Evolutionary conservation across 2,797 vertebrate species (phyloP).

Genomic region (Semotilus atromaculatus): DNA sequence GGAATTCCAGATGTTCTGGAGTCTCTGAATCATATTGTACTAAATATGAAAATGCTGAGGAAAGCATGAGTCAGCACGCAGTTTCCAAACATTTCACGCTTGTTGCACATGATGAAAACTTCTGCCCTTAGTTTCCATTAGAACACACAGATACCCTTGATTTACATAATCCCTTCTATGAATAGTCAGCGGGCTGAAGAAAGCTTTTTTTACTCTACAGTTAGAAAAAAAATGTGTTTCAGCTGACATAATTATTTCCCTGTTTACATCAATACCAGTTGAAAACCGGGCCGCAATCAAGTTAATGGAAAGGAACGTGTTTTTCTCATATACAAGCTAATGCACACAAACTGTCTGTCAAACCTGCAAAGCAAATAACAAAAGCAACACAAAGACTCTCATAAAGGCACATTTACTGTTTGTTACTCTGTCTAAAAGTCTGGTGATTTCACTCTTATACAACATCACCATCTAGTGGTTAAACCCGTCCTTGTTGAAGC

Average conservation of each 20-base stretch:
- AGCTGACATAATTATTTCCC: neutral
- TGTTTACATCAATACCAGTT: neutral
- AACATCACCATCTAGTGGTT: constrained; percentile 76
- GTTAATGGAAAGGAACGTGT: neutral
- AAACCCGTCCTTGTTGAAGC: neutral
- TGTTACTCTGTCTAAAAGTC: constrained; percentile 29
- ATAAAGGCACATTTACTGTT: neutral
- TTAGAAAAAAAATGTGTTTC: neutral
- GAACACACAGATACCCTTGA: neutral
- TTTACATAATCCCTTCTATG: constrained; percentile 18
- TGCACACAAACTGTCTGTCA: neutral
- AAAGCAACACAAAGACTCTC: neutral
- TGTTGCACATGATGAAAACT: constrained; percentile 49
- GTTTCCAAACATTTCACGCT: constrained; percentile 37
- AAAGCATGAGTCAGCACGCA: constrained; percentile 49
- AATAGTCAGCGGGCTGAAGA: neutral
- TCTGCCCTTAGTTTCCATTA: constrained; percentile 36
- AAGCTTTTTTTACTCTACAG: neutral
- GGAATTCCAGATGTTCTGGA: constrained; percentile 52
- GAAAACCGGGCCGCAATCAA: neutral
- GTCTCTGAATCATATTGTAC: constrained; percentile 41
- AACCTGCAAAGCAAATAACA: neutral
- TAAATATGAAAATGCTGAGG: constrained; percentile 51
- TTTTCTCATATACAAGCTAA: neutral
- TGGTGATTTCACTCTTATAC: constrained; percentile 54